Evolutionary conservation across 2,888 invertebrate genomes (phyloP).

Genomic region (Plebejus melissa): DNA sequence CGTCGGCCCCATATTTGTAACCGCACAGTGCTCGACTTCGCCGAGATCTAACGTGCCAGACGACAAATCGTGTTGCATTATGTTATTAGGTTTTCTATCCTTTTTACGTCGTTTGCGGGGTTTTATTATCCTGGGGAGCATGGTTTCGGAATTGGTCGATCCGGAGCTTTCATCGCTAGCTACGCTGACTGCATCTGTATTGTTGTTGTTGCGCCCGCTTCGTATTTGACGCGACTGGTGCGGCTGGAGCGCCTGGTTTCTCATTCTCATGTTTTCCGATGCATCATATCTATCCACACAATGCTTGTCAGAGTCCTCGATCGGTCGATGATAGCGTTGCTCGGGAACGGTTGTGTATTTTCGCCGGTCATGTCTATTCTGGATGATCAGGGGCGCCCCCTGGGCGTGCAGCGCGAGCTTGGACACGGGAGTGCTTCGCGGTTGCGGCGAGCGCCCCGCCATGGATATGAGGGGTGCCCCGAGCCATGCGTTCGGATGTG

Average conservation of each 20-base stretch:
- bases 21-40: constrained; percentile 69
- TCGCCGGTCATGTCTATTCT: constrained; percentile 80
- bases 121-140: constrained; percentile 92
- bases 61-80: constrained; percentile 67
- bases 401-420: constrained; percentile 90
- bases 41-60: constrained; percentile 61
- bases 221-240: constrained; percentile 64
- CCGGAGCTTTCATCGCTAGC: constrained; percentile 89
- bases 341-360: constrained; percentile 67
- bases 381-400: constrained; percentile 89
- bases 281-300: constrained; percentile 61
- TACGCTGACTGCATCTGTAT: constrained; percentile 84
- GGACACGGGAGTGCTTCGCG: constrained; percentile 80
- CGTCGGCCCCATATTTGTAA: constrained; percentile 54
- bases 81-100: constrained; percentile 86
- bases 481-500: constrained; percentile 84
- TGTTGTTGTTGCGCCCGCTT: constrained; percentile 75
- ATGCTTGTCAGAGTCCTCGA: constrained; percentile 54
- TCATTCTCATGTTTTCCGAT: constrained; percentile 62
- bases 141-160: constrained; percentile 82
- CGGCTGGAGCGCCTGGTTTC: constrained; percentile 62
- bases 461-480: constrained; percentile 90
- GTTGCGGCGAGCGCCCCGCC: constrained; percentile 79
- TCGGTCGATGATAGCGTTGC: constrained; percentile 62
- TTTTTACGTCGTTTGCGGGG: constrained; percentile 94